Evolutionary conservation across 53 echinoderm and acorn worm species (phyloP), one percentile per base, ranked within the genome.

Genomic region (Mesocentrotus franciscanus): DNA sequence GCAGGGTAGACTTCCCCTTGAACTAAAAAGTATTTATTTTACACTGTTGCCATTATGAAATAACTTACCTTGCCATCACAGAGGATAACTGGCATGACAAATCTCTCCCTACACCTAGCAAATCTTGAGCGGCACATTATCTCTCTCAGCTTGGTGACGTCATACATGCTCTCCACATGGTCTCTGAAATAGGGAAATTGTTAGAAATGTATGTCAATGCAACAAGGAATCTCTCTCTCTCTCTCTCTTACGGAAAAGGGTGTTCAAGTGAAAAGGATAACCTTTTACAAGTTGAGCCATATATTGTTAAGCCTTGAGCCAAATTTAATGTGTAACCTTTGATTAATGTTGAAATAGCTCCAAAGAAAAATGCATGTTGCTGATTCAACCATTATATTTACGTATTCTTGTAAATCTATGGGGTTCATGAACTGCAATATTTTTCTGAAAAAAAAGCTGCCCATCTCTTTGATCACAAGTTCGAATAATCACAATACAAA

Each of bases 41-140:
- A 20, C 71, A 24, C 71, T n/a, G 20, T 71, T n/a, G 42, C 6
- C 1, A 85, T 49, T 20, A 49, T 16, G 5, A 85, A 55, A 42
- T 20, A 26, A 85, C 90, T 90, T 97, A 98, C 98, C 97, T 98
- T 98, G 95, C 98, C 98, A 33, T 98, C 97, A 71, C 95, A 97
- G 27, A 98, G 95, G 66, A 98, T 98, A 58, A 98, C 97, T 9
- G 98, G 98, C 35, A 98, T 96, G 15, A 97, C 97, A 96, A 98
- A 98, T 39, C 98, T 97, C 42, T 96, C 97, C 42, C 98, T 92
- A 81, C 98, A 98, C 59, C 98, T 94, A 10, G 98, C 98, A 95
- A 98, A 96, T 12, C 98, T 85, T 36, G 98, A 98, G 64, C 97
- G 95, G 95, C 95, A 96, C 97, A 98, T 97, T 90, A 98, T 96